Evolutionary conservation across 2,888 invertebrate species (phyloP).

Genomic region (Drosophila maculinotata): DNA sequence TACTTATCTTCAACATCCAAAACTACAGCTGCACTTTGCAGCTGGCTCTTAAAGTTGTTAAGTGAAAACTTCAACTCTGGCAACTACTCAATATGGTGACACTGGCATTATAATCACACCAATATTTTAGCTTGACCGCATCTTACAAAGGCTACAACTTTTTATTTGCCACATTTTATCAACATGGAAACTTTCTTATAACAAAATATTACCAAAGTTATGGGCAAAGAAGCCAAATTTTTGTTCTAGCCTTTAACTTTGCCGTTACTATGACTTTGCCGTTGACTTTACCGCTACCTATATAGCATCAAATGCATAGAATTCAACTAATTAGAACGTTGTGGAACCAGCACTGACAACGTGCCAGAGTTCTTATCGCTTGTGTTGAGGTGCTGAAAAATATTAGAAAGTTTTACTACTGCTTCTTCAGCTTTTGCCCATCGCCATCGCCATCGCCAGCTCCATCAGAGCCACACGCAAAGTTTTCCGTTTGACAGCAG

Average conservation of each 20-base stretch:
- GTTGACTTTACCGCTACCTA: slow-evolving; percentile 15
- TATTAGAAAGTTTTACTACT: slow-evolving; percentile 71
- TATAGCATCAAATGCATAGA: slow-evolving; percentile 69
- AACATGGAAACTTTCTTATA: slow-evolving; percentile 73
- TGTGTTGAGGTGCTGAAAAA: slow-evolving; percentile 78
- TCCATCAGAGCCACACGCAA: slow-evolving; percentile 44
- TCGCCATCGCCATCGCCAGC: slow-evolving; percentile 20
- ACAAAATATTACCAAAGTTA: slow-evolving; percentile 78
- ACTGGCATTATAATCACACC: slow-evolving; percentile 38
- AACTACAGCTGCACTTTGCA: too few species aligned
- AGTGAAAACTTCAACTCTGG: slow-evolving; percentile 7
- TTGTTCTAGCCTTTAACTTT: slow-evolving; percentile 31
- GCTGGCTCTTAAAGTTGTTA: slow-evolving; percentile 4
- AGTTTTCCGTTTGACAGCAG: slow-evolving; percentile 74
- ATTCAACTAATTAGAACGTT: slow-evolving; percentile 76
- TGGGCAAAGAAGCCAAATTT: slow-evolving; percentile 64
- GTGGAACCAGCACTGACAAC: slow-evolving; percentile 42
- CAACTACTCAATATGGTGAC: slow-evolving; percentile 24
- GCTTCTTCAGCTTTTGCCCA: slow-evolving; percentile 15
- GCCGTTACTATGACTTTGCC: slow-evolving; percentile 1
- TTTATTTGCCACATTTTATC: slow-evolving; percentile 79
- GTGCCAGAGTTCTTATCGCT: slow-evolving; percentile 71
- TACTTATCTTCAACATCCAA: too few species aligned
- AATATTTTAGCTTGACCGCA: slow-evolving; percentile 41
- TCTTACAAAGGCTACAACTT: slow-evolving; percentile 43